Evolutionary conservation across 2,113 vertebrate species (phyloP).

Genomic region (Catharus bicknelli): DNA sequence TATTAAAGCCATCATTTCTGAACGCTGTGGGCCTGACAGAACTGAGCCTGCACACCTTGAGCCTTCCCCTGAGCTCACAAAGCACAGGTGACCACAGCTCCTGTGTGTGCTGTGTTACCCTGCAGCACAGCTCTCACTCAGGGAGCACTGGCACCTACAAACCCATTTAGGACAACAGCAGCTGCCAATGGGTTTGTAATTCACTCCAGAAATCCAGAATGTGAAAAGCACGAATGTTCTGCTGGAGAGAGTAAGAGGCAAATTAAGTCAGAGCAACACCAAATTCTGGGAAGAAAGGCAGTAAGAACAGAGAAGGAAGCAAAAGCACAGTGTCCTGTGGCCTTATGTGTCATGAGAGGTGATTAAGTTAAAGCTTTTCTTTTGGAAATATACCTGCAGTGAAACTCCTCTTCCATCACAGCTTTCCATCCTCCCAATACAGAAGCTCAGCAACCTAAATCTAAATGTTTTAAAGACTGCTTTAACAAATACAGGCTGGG

Average conservation of each 20-base stretch:
- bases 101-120: not conserved
- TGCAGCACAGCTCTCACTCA: not conserved
- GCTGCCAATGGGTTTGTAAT: not conserved
- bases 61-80: not conserved
- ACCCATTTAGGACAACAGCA: not conserved
- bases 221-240: not conserved
- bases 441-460: not conserved
- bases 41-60: not conserved
- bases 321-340: not conserved
- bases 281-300: not conserved
- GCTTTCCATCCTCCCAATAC: not conserved
- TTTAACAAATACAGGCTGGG: not conserved
- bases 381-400: not conserved
- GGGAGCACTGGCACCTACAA: not conserved
- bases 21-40: not conserved
- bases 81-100: rapidly evolving
- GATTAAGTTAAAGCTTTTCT: not conserved
- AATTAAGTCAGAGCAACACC: not conserved
- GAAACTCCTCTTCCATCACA: not conserved
- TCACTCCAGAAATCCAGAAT: not conserved
- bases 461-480: not conserved
- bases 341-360: not conserved
- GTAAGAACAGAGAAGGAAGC: not conserved
- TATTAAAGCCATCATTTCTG: not conserved
- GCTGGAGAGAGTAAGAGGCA: not conserved